Conservation (phyloP, 1,140 invertebrate species). For the Ephestia elutella region DNA sequence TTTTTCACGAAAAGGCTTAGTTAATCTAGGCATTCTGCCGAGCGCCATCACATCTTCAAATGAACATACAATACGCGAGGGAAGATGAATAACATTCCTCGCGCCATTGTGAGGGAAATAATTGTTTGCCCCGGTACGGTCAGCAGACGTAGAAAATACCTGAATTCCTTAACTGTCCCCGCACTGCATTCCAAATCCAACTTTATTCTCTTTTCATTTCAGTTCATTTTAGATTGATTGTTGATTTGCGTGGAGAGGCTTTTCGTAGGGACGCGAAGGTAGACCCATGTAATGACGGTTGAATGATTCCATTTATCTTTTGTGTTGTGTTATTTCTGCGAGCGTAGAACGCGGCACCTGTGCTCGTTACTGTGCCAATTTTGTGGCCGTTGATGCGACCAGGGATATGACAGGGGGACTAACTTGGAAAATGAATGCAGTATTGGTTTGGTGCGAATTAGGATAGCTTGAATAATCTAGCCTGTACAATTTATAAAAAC, state of each 20-base stretch:
- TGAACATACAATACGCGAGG: slow-evolving; percentile 2
- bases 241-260: neutral
- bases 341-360: slow-evolving; percentile 6
- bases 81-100: slow-evolving; percentile 25
- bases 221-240: neutral
- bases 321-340: slow-evolving; percentile 27
- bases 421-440: too few relatives aligned
- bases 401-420: too few relatives aligned
- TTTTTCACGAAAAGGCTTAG: neutral
- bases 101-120: slow-evolving; percentile 25
- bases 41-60: neutral
- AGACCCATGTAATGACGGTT: slow-evolving; percentile 28
- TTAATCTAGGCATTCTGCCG: neutral
- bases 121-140: slow-evolving; percentile 20
- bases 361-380: neutral
- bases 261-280: slow-evolving; percentile 1
- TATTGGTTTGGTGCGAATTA: too few relatives aligned
- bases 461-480: too few relatives aligned
- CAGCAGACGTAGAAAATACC: slow-evolving; percentile 11
- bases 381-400: neutral
- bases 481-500: too few relatives aligned
- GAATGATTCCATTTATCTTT: slow-evolving; percentile 38
- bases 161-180: slow-evolving; percentile 6
- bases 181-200: neutral
- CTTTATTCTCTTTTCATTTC: neutral